phyloP scores from a whole-genome alignment of 2,888 invertebrate species.

The Meta bourneti region DNA sequence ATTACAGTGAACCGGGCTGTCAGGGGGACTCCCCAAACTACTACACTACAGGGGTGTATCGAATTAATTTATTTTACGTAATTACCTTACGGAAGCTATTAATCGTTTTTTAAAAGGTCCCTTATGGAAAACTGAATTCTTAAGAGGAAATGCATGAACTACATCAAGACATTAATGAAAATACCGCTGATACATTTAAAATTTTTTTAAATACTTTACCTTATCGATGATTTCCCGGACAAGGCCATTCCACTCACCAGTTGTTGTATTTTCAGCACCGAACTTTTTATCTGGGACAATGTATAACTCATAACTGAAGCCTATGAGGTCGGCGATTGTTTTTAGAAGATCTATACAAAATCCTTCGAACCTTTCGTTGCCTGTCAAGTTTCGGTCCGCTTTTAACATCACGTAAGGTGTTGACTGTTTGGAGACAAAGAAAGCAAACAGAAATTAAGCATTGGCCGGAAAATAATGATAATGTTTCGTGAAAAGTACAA shows the following conservation, averaged over 20 bases:
- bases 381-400: constrained; percentile 81
- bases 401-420: constrained; percentile 92
- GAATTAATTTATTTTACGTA: too few relatives aligned
- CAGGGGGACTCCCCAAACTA: too few relatives aligned
- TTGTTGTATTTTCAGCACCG: constrained; percentile 84
- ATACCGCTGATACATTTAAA: too few relatives aligned
- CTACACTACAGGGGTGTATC: too few relatives aligned
- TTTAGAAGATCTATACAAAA: constrained; percentile 94
- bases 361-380: constrained; percentile 87
- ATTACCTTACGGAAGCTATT: too few relatives aligned
- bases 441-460: background rate
- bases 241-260: constrained; percentile 82
- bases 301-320: constrained; percentile 92
- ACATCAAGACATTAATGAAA: too few relatives aligned
- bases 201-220: constrained; percentile 46
- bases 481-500: background rate
- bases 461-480: too few relatives aligned
- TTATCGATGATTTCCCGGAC: constrained; percentile 81
- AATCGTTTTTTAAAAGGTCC: too few relatives aligned
- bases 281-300: constrained; percentile 93
- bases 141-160: too few relatives aligned
- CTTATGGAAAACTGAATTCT: too few relatives aligned
- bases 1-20: too few relatives aligned
- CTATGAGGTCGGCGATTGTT: constrained; percentile 89
- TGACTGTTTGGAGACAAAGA: constrained; percentile 84